Percentiles rank a stretch among this genome's conserved stretches.
Conservation (phyloP, 1,140 invertebrate genomes). For the Dendrolimus punctatus region DNA sequence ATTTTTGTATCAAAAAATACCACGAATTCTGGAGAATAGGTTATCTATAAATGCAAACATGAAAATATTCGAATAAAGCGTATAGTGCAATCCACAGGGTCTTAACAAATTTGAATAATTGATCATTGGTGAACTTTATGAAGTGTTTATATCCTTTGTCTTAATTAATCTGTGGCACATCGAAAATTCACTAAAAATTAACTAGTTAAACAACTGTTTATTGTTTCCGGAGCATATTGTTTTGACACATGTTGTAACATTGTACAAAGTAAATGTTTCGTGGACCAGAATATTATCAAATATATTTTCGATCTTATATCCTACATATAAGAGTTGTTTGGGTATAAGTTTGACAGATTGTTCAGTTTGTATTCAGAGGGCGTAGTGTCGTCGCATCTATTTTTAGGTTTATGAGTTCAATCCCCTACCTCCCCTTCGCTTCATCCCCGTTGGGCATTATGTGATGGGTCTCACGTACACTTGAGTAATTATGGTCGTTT, state of each 20-base stretch:
- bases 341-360: slow-evolving; percentile 4
- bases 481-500: slow-evolving; percentile 1
- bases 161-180: slow-evolving; percentile 10
- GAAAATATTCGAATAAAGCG: too few species aligned
- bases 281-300: not conserved
- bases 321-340: slow-evolving; percentile 7
- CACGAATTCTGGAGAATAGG: too few species aligned
- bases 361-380: slow-evolving; percentile 16
- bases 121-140: too few species aligned
- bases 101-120: not conserved
- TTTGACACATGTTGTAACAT: slow-evolving; percentile 53
- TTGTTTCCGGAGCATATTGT: slow-evolving; percentile 50
- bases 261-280: slow-evolving; percentile 2
- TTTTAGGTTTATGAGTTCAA: slow-evolving; percentile 62
- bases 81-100: not conserved
- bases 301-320: slow-evolving; percentile 11
- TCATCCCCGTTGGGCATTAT: slow-evolving; percentile 24
- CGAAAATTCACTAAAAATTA: slow-evolving; percentile 17
- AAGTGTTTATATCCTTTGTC: slow-evolving; percentile 1
- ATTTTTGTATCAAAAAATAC: too few species aligned
- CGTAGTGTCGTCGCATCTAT: slow-evolving; percentile 41
- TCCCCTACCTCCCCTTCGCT: slow-evolving; percentile 23
- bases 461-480: slow-evolving; percentile 33
- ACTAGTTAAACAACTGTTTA: slow-evolving; percentile 30
- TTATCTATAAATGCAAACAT: too few species aligned